These are phyloP conservation scores for Lagopus muta DNA, from an alignment of 2,113 vertebrate genomes.

Conservation along the genomic window DNA sequence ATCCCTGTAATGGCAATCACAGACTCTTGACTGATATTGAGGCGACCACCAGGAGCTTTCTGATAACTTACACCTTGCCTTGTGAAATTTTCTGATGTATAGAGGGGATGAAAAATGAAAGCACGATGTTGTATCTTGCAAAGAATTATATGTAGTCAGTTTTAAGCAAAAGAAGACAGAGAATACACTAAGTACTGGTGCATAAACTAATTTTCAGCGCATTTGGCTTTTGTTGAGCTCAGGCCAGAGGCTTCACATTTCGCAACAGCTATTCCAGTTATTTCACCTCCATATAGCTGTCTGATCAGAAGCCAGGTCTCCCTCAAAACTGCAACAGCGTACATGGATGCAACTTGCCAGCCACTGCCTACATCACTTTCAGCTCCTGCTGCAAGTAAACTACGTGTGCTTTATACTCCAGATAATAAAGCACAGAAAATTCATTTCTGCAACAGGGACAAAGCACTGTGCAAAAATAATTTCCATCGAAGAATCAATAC, in stretches of 20 bases:
- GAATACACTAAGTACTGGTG: not conserved
- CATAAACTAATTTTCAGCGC: not conserved
- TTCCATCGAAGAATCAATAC: not conserved
- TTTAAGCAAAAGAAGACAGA: not conserved
- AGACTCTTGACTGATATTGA: not conserved
- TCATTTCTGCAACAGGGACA: not conserved
- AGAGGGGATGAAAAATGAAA: not conserved
- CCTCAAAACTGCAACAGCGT: not conserved
- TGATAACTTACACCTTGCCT: not conserved
- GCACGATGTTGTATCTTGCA: not conserved
- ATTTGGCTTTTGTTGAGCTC: not conserved
- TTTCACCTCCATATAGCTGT: not conserved
- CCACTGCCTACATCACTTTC: not conserved
- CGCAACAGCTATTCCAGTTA: not conserved
- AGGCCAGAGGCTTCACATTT: not conserved
- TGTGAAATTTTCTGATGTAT: not conserved
- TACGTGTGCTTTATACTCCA: fast-evolving
- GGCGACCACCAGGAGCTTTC: not conserved
- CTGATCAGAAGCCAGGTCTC: not conserved
- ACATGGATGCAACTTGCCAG: not conserved
- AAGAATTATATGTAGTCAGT: not conserved
- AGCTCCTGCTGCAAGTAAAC: not conserved
- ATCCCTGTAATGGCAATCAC: not conserved
- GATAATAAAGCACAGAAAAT: not conserved
- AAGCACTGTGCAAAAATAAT: not conserved